A percentile compares a stretch with the other conserved stretches of the same genome.
Conservation (phyloP, 2,113 vertebrate species). For the Chaetodon trifascialis region DNA sequence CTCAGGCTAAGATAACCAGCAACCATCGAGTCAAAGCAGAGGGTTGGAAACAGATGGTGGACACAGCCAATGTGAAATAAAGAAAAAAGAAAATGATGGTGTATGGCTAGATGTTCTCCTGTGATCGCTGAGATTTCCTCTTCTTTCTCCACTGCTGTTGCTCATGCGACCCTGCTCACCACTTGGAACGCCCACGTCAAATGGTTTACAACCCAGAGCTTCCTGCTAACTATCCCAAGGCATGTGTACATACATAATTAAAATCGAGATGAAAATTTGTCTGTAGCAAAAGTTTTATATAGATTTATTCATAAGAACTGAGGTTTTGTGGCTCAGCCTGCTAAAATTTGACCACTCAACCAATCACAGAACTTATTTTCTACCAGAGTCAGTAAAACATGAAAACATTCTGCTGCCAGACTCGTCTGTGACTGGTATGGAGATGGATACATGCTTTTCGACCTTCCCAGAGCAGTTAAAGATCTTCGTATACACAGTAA, state of each 20-base stretch:
- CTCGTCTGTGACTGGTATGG: background rate
- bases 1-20: slow-evolving; percentile 40
- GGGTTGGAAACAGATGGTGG: slow-evolving; percentile 57
- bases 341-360: background rate
- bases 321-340: background rate
- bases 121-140: background rate
- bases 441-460: background rate
- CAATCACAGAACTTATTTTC: background rate
- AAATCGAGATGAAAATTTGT: background rate
- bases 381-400: background rate
- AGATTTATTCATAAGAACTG: background rate
- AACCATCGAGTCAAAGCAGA: slow-evolving; percentile 51
- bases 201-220: background rate
- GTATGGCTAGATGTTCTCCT: slow-evolving; percentile 4
- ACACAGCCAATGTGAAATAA: slow-evolving; percentile 41
- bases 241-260: background rate
- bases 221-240: background rate
- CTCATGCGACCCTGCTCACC: background rate
- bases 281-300: background rate
- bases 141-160: background rate
- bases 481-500: background rate
- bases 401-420: background rate
- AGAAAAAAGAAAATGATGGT: slow-evolving; percentile 12
- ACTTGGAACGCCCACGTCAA: background rate
- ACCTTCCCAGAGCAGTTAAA: background rate